Conservation (phyloP, 2,797 vertebrate species). For the Bryconaethiops microstoma region DNA sequence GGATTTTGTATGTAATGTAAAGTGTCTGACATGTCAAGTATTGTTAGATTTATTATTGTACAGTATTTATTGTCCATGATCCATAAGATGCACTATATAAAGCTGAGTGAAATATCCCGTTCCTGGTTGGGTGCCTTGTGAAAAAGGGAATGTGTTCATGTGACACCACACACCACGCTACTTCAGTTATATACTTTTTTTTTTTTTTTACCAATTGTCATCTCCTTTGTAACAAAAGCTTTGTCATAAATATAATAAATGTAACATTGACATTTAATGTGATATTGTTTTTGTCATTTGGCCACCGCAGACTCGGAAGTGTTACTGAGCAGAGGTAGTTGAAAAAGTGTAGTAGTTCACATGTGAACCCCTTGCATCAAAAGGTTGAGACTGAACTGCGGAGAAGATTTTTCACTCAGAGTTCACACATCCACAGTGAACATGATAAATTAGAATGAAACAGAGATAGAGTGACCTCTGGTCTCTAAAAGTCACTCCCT, state of each 20-base stretch:
- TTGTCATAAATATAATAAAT: slow-evolving; percentile 64
- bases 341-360: not conserved
- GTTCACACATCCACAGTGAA: not conserved
- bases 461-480: not conserved
- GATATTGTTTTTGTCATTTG: not conserved
- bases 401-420: not conserved
- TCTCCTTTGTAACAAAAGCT: slow-evolving; percentile 50
- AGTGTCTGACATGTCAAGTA: slow-evolving; percentile 53
- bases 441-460: too few relatives aligned
- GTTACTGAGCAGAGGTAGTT: slow-evolving; percentile 7
- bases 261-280: slow-evolving; percentile 40
- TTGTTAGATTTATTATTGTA: slow-evolving; percentile 66
- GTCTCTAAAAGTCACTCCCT: not conserved
- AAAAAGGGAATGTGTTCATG: slow-evolving; percentile 51
- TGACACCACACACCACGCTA: slow-evolving; percentile 45
- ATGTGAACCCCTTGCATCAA: not conserved
- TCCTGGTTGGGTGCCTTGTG: slow-evolving; percentile 42
- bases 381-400: not conserved
- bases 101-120: slow-evolving; percentile 42
- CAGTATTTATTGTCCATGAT: slow-evolving; percentile 70
- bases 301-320: not conserved
- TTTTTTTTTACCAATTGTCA: slow-evolving; percentile 36
- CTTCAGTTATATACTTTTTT: slow-evolving; percentile 43
- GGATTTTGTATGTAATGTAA: slow-evolving; percentile 58
- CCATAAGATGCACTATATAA: slow-evolving; percentile 61